Conservation (phyloP, 92 coral and sea anemone genomes). For the Anthopleura xanthogrammica region DNA sequence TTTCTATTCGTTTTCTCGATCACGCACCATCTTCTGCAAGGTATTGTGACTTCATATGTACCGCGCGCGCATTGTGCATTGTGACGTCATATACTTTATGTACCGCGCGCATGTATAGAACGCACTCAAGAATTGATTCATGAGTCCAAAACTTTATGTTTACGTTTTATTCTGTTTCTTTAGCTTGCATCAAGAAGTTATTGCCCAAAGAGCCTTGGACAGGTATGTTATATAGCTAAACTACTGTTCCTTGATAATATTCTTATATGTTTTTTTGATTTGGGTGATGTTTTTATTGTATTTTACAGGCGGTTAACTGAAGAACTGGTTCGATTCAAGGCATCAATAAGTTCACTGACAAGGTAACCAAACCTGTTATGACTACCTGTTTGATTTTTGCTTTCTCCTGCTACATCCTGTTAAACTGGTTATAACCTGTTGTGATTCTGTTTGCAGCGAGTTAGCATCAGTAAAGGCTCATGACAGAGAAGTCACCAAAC, state of each 20-base stretch:
- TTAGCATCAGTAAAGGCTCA: constrained; percentile 91
- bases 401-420: too few species aligned
- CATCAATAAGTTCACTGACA: constrained; percentile 84
- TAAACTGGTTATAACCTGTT: background rate
- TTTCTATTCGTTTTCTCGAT: too few species aligned
- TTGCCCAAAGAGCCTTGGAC: constrained; percentile 96
- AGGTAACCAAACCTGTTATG: constrained; percentile 45
- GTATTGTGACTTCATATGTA: too few species aligned
- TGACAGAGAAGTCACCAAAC: constrained; percentile 94
- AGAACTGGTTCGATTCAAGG: constrained; percentile 92
- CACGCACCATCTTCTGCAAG: too few species aligned
- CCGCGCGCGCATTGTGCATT: too few species aligned
- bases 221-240: constrained; percentile 34
- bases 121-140: background rate
- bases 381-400: background rate
- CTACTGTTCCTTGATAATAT: background rate
- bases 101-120: too few species aligned
- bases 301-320: constrained; percentile 80
- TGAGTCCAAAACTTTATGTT: background rate
- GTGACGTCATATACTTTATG: too few species aligned
- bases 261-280: background rate
- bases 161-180: constrained; percentile 7
- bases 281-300: background rate
- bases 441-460: constrained; percentile 47
- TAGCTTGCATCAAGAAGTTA: constrained; percentile 96